Conservation (phyloP, 2,113 vertebrate genomes). For the Ivindomyrus marchei region DNA sequence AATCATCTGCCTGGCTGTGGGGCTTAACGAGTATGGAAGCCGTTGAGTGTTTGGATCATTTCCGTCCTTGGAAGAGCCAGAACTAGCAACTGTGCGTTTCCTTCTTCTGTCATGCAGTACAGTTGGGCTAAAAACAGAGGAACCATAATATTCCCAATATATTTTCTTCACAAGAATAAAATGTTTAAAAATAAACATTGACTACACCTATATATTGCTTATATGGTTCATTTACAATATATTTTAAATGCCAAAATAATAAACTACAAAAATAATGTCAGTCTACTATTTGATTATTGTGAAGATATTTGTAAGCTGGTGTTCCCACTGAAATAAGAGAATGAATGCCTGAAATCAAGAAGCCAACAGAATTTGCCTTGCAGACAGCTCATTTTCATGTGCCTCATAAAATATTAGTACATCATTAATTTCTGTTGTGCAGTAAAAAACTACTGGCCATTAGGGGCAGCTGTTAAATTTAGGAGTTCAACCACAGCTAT, state of each 20-base stretch:
- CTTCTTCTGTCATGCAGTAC: background rate
- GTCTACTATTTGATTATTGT: background rate
- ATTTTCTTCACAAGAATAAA: background rate
- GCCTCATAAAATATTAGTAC: slow-evolving; percentile 16
- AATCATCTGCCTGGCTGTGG: slow-evolving; percentile 12
- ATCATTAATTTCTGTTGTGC: slow-evolving; percentile 23
- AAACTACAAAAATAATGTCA: background rate
- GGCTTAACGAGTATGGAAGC: background rate
- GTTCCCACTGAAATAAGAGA: background rate
- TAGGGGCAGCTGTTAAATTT: slow-evolving; percentile 14
- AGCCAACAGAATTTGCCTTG: background rate
- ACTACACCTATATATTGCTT: background rate
- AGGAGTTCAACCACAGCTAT: background rate
- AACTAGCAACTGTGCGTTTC: background rate
- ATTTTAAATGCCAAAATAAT: background rate
- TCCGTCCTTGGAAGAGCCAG: background rate
- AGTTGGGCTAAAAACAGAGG: background rate
- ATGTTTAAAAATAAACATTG: background rate
- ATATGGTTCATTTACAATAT: background rate
- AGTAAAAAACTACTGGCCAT: background rate
- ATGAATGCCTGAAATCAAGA: background rate
- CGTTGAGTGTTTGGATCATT: background rate
- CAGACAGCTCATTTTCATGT: background rate
- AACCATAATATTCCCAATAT: background rate
- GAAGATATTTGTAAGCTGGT: background rate